Evolutionary conservation across 2,888 invertebrate species (phyloP), one percentile per base, ranked within the genome.

Genomic region (Apodemia mormo): DNA sequence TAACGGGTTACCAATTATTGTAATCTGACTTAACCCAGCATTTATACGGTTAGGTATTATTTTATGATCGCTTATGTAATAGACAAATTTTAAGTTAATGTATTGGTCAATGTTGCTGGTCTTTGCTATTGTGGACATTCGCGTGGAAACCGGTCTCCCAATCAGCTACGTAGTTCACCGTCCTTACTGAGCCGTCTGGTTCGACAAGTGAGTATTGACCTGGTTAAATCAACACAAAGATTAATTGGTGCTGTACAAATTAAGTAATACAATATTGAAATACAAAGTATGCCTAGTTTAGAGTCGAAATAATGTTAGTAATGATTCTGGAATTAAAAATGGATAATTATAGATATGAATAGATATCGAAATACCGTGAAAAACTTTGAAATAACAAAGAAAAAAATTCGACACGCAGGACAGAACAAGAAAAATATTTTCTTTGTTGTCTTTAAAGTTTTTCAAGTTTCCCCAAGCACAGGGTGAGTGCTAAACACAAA

Each of bases 101-200:
- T 68, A 30, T 61, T 43, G 66, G 49, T 64, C 90, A 90, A 80
- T 91, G 90, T 76, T 86, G 85, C 73, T 88, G 87, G 87, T 95
- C 94, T 85, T 94, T 94, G 88, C 94, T 95, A 86, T 96, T 96
- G 85, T 94, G 94, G 67, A 96, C 96, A 82, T 95, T 93, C 72
- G 96, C 96, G 84, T 96, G 96, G 93, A 96, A 96, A 80, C 96
- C 96, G 78, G 95, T 96, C 86, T 96, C 95, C 96, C 96, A 96
- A 85, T 96, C 96, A 70, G 96, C 96, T 70, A 95, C 94, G 87
- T 96, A 96, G 87, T 95, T 94, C 71, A 96, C 96, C 2, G 96
- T 96, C 76, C 96, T 94, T 70, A 96, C 95, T 74, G 96, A 95
- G 70, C 96, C 96, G 88, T 96, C 96, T 65, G 96, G 96, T 84